These are phyloP conservation scores for Hypanus sabinus DNA, from an alignment of 2,113 vertebrate genomes.

Conservation along the genomic window DNA sequence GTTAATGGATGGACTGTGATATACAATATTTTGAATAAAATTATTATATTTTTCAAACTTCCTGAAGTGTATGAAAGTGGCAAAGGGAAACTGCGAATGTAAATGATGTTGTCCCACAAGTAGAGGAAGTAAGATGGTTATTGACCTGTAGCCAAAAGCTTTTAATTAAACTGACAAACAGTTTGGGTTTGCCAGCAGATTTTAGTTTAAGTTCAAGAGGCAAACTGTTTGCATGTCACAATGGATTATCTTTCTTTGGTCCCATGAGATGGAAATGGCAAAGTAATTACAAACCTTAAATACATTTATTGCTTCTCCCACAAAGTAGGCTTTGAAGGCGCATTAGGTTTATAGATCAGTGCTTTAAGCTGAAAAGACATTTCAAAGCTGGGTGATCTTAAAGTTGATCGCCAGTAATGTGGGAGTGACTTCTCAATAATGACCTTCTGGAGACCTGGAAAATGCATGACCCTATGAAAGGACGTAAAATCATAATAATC, in stretches of 20 bases:
- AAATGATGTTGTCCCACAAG: constrained; percentile 12
- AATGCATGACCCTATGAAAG: not conserved
- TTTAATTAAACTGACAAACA: constrained; percentile 34
- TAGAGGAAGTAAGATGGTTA: constrained; percentile 12
- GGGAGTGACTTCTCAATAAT: not conserved
- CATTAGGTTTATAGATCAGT: not conserved
- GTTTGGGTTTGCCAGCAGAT: constrained; percentile 1
- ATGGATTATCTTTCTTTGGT: not conserved
- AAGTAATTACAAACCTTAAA: constrained; percentile 18
- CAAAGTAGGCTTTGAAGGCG: constrained; percentile 17
- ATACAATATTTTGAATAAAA: not conserved
- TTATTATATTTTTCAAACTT: not conserved
- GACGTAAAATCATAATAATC: not conserved
- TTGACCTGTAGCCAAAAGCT: constrained; percentile 31
- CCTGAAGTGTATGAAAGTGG: not conserved
- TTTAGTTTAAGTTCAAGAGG: constrained; percentile 22
- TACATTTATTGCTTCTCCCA: not conserved
- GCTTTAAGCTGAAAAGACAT: not conserved
- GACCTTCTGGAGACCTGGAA: not conserved
- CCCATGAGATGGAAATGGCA: constrained; percentile 26
- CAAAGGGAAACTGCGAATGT: not conserved
- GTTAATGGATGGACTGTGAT: no score
- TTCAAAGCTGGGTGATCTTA: constrained; percentile 5
- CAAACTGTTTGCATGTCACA: constrained; percentile 10
- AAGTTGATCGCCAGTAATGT: not conserved